A percentile compares a stretch with the other conserved stretches of the same genome.
These are phyloP conservation scores for Dipus sagitta DNA, from an alignment of 2,797 vertebrate genomes.

Conservation along the genomic window DNA sequence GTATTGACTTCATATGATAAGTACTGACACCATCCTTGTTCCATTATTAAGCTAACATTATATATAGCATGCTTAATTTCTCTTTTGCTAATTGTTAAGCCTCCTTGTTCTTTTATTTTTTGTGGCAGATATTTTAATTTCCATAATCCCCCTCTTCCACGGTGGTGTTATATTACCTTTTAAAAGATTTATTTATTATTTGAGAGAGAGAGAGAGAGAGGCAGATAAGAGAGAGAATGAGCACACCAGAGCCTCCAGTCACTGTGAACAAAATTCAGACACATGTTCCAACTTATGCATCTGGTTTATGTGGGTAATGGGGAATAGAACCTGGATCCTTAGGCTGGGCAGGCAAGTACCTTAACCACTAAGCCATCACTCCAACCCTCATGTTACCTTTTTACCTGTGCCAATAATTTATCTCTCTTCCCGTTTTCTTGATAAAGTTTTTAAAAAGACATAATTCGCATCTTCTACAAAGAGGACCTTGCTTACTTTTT, in stretches of 20 bases:
- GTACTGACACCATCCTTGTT: background rate
- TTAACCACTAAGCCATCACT: no score
- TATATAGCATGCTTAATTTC: background rate
- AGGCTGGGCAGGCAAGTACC: no score
- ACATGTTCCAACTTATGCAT: no score
- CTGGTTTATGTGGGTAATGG: no score
- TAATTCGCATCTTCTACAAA: slow-evolving; percentile 1
- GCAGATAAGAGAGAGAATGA: no score
- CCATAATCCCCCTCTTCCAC: background rate
- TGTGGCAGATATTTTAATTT: background rate
- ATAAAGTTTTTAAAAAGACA: background rate
- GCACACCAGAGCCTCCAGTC: no score
- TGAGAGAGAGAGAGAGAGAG: no score
- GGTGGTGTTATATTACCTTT: background rate
- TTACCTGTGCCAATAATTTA: background rate
- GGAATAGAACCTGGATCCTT: no score
- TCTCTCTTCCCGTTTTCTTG: background rate
- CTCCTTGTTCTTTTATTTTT: slow-evolving; percentile 20
- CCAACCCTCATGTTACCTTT: no score
- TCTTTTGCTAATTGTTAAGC: background rate
- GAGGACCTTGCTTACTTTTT: background rate
- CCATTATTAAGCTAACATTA: background rate
- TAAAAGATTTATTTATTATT: background rate
- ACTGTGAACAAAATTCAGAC: no score
- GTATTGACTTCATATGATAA: background rate